These are phyloP conservation scores for Drosophila conformis DNA, from an alignment of 2,888 invertebrate species.

Conservation along the genomic window DNA sequence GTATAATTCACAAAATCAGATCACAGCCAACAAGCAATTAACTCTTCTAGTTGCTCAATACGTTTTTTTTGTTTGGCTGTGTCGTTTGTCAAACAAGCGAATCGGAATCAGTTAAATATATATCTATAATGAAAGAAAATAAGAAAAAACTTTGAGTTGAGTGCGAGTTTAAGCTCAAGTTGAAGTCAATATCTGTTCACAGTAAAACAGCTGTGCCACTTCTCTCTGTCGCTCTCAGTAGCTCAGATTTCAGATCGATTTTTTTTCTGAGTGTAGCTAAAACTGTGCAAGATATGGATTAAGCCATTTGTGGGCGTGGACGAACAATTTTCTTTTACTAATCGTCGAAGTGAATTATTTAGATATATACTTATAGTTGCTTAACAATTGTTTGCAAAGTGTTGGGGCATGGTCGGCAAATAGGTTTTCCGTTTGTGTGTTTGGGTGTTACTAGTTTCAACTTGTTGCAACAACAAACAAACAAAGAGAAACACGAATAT, in stretches of 20 bases:
- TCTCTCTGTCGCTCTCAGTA: background rate
- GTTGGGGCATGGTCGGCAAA: background rate
- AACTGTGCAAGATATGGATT: background rate
- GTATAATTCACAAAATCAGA: constrained; percentile 6
- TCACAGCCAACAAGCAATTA: constrained; percentile 4
- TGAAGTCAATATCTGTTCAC: background rate
- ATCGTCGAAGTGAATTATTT: background rate
- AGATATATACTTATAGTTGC: background rate
- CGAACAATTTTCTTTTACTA: background rate
- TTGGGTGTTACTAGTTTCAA: background rate
- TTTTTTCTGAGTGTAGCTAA: background rate
- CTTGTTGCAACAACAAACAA: background rate
- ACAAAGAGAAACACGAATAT: background rate
- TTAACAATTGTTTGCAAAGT: background rate
- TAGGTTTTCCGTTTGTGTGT: background rate
- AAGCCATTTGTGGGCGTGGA: background rate
- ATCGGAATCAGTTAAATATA: background rate
- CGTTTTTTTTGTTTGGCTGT: background rate
- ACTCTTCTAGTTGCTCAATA: background rate
- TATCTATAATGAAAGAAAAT: background rate
- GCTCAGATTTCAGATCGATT: too few relatives aligned
- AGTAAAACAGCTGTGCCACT: background rate
- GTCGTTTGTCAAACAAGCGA: background rate
- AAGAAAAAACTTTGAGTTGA: background rate
- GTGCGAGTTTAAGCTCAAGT: background rate